phyloP scores from a whole-genome alignment of 1,140 invertebrate genomes.

The Drosophila hydei region DNA sequence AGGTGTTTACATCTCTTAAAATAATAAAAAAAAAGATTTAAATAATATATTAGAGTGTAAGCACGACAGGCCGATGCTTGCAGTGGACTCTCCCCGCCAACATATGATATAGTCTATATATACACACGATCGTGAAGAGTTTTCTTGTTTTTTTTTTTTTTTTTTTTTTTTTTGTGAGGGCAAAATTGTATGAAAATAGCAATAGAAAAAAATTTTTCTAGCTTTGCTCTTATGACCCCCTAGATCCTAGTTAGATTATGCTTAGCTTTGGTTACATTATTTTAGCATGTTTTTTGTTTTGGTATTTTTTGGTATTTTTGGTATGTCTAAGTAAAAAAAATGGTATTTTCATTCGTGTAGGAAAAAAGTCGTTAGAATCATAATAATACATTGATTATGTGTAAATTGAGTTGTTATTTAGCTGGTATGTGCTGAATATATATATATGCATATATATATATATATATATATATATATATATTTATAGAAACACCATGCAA shows the following conservation, averaged over 20 bases:
- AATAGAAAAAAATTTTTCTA: neutral
- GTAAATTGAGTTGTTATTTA: constrained; percentile 22
- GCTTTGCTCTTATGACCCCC: constrained; percentile 17
- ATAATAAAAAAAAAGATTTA: constrained; percentile 15
- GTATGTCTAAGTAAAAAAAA: constrained; percentile 45
- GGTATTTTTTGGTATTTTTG: constrained; percentile 15
- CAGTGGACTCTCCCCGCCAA: constrained; percentile 9
- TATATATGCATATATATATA: constrained; percentile 2
- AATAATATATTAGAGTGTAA: constrained; percentile 5
- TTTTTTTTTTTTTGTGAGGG: neutral
- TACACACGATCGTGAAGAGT: constrained; percentile 24
- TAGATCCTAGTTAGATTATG: constrained; percentile 51
- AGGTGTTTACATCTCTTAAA: constrained; percentile 11
- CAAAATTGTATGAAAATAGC: neutral
- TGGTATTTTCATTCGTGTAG: constrained; percentile 17
- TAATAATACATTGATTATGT: constrained; percentile 38
- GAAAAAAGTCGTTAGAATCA: constrained; percentile 36
- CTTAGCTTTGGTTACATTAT: constrained; percentile 35
- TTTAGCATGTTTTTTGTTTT: constrained; percentile 1
- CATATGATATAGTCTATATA: constrained; percentile 13
- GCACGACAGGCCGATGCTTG: constrained; percentile 22
- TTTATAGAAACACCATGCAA: constrained; percentile 33
- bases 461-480: constrained; percentile 17
- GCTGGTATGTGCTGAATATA: constrained; percentile 28
- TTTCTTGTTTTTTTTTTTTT: constrained; percentile 1